Base-by-base conservation (phyloP, 92 coral and sea anemone species). In the Ricordea florida region DNA sequence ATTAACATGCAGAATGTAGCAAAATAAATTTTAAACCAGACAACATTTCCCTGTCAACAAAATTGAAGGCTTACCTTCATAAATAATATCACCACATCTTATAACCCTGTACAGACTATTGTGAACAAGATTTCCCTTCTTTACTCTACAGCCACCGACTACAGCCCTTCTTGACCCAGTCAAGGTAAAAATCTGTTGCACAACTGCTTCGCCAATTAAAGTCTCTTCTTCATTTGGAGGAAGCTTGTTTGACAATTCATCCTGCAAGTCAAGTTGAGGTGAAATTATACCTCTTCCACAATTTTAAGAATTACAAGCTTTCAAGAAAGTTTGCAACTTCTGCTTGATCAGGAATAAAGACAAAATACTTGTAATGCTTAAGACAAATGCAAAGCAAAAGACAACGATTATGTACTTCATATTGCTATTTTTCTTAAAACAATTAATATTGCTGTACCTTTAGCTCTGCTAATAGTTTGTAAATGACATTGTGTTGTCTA, bases 101-200 rank as follows among this genome's bases (percentile, higher is more conserved):
- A 72, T 10, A 13, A 94, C 66, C 33, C 93, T 80, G 78, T 75
- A 94, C 1, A 78, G 66, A 72, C 70, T 74, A 26, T 82, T 83
- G 20, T 83, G 86, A 13, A 40, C 69, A 53, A 92, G 78, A 25
- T 67, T 62, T 16, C 98, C 98, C 30, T 75, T 86, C 74, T 83
- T 94, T 6, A 94, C 98, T 10, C 97, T 87, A 61, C 98, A 94
- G 33, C 98, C 98, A 14, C 97, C 98, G 33, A 94, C 97, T 3
- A 85, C 70, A 28, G 98, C 98, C 44, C 83, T 94, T 27, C 87
- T 90, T 37, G 72, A 8, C 1, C 98, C 98, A 30, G 87, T 92
- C 56, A 94, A 49, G 4, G 83, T 80, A 51, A 94, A 94, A 72
- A 94, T 97, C 62, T 92, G 66, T 17, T 79, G 87, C 6, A 94